These are phyloP conservation scores for Anadara kagoshimensis DNA, from an alignment of 1,140 invertebrate genomes.

Conservation along the genomic window DNA sequence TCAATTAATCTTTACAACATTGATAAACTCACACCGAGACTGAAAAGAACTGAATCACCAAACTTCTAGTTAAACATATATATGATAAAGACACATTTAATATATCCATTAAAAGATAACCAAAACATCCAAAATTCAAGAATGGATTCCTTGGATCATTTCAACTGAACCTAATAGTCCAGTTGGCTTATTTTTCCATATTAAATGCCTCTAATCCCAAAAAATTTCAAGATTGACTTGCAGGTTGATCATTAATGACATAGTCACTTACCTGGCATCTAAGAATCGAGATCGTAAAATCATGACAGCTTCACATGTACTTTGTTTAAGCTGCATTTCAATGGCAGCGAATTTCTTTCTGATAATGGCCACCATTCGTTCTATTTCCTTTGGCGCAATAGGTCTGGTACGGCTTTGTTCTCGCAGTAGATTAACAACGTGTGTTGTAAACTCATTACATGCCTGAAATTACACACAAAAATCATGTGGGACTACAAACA, in stretches of 20 bases:
- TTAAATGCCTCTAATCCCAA: no score
- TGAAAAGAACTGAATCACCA: no score
- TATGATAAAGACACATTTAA: no score
- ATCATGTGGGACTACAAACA: background rate
- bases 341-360: conserved; percentile 99
- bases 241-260: background rate
- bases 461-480: conserved; percentile 80
- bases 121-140: no score
- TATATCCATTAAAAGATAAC: no score
- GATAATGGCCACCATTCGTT: conserved; percentile 99
- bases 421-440: conserved; percentile 97
- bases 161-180: no score
- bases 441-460: conserved; percentile 99
- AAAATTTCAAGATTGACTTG: background rate
- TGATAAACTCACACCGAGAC: no score
- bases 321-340: conserved; percentile 99
- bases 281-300: conserved; percentile 95
- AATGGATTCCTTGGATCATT: no score
- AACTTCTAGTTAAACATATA: no score
- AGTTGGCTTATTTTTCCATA: no score
- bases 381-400: conserved; percentile 97
- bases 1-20: no score
- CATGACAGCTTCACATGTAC: conserved; percentile 99
- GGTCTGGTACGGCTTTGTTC: conserved; percentile 98
- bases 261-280: conserved; percentile 85